Conservation (phyloP, 2,113 vertebrate genomes). For the Toxotes jaculatrix region DNA sequence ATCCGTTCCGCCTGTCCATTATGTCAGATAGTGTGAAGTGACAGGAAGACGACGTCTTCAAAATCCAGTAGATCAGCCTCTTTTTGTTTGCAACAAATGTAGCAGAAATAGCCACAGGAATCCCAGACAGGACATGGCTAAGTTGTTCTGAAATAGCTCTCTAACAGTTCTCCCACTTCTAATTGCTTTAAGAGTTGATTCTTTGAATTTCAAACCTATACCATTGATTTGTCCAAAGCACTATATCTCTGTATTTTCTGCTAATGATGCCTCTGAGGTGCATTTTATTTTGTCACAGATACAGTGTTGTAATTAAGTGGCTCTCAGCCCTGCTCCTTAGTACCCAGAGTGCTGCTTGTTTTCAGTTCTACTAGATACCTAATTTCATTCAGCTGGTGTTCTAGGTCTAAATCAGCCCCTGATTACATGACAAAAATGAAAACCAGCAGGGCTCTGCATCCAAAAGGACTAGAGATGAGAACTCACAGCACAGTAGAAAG, state of each 20-base stretch:
- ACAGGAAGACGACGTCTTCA: slow-evolving; percentile 73
- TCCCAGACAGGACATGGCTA: slow-evolving; percentile 64
- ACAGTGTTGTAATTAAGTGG: slow-evolving; percentile 70
- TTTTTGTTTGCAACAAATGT: slow-evolving; percentile 85
- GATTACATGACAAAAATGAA: slow-evolving; percentile 76
- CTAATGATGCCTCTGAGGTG: slow-evolving; percentile 69
- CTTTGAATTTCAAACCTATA: slow-evolving; percentile 49
- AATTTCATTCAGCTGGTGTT: slow-evolving; percentile 79
- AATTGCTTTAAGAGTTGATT: slow-evolving; percentile 55
- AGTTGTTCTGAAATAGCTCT: slow-evolving; percentile 73
- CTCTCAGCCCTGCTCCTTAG: slow-evolving; percentile 65
- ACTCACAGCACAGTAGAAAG: slow-evolving; percentile 56
- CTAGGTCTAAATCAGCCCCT: slow-evolving; percentile 76
- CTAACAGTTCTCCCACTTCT: slow-evolving; percentile 59
- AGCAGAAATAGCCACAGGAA: slow-evolving; percentile 84
- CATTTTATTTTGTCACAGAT: slow-evolving; percentile 70
- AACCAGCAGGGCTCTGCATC: slow-evolving; percentile 75
- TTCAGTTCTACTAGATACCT: slow-evolving; percentile 65
- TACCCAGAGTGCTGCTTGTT: slow-evolving; percentile 66
- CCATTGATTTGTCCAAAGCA: slow-evolving; percentile 6
- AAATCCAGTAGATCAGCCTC: slow-evolving; percentile 71
- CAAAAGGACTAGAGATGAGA: slow-evolving; percentile 64
- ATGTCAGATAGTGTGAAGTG: slow-evolving; percentile 79
- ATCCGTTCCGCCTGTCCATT: slow-evolving; percentile 80
- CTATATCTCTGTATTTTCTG: slow-evolving; percentile 49